A percentile compares a stretch with the other conserved stretches of the same genome.
Evolutionary conservation across 2,113 vertebrate genomes (phyloP).

Genomic region (Etheostoma cragini): DNA sequence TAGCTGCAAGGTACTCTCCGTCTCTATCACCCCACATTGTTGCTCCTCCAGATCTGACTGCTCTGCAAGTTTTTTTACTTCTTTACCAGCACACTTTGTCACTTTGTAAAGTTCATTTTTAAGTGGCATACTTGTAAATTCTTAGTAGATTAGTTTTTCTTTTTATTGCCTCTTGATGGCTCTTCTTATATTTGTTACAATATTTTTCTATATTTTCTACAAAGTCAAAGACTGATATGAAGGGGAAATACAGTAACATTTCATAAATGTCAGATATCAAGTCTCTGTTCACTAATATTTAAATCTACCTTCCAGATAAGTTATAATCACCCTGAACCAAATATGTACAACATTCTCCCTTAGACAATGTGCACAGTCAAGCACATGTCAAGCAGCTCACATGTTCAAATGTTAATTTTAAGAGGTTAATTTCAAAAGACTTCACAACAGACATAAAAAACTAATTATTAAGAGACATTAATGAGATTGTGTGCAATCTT

Average conservation of each 20-base stretch:
- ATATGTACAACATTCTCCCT: background rate
- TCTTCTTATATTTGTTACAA: background rate
- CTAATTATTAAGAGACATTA: background rate
- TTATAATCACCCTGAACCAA: background rate
- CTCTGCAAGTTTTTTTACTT: conserved; percentile 56
- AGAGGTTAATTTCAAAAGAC: conserved; percentile 11
- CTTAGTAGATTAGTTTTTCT: background rate
- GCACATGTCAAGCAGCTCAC: conserved; percentile 52
- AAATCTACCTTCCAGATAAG: background rate
- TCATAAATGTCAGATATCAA: background rate
- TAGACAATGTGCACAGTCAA: conserved; percentile 27
- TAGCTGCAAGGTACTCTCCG: conserved; percentile 47
- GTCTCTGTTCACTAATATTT: background rate
- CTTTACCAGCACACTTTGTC: background rate
- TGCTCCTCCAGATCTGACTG: conserved; percentile 51
- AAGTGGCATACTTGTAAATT: background rate
- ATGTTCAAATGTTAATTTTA: background rate
- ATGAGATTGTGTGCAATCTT: background rate
- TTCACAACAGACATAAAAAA: background rate
- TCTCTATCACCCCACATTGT: conserved; percentile 48
- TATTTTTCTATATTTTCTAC: background rate
- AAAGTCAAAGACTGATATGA: background rate
- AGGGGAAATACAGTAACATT: background rate
- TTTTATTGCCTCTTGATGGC: background rate
- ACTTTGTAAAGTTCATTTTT: conserved; percentile 6